Base-by-base conservation (phyloP, 2,113 vertebrate species). In the Garra rufa region DNA sequence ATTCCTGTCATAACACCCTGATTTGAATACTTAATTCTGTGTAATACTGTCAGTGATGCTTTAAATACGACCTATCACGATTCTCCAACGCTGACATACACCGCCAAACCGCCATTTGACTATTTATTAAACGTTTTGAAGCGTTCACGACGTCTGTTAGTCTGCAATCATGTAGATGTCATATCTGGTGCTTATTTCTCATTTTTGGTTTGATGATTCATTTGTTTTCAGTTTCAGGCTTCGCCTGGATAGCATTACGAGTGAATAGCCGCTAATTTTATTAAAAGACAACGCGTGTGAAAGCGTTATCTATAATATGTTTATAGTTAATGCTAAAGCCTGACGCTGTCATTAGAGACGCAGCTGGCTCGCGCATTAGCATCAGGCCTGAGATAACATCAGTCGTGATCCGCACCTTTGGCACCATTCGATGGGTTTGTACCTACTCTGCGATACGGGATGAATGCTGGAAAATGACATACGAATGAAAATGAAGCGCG, bases 301-400 rank as follows among this genome's bases (percentile, higher is more conserved):
- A 73, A 73, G 41, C n/a, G 14, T 73, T 4, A 46, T 44, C 28
- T 19, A 26, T 30, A 6, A 67, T 21, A 5, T 63, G 77, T 80
- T 65, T 61, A 34, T 9, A 30, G 59, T 48, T 65, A 46, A 30
- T 19, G 77, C 59, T 59, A 67, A 65, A 48, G 43, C 59, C 59
- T 44, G 59, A n/a, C 30, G 77, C 46, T 80, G 43, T 80, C 77
- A 65, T 65, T 7, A 81, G 24, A 81, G 63, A 70, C 63, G 79
- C 63, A 81, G 61, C 79, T 81, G 79, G 44, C 14, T 81, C 79
- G 63, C 46, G 79, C 63, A 70, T 52, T 81, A 69, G 79, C 79
- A 34, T 70, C 79, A 70, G 63, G 79, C 79, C 79, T 81, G 46
- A 6, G 59, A 81, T 50, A 28, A 52, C 46, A 69, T 52, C 26